Evolutionary conservation across 1,140 invertebrate genomes (phyloP).

Genomic region (Sitophilus oryzae): DNA sequence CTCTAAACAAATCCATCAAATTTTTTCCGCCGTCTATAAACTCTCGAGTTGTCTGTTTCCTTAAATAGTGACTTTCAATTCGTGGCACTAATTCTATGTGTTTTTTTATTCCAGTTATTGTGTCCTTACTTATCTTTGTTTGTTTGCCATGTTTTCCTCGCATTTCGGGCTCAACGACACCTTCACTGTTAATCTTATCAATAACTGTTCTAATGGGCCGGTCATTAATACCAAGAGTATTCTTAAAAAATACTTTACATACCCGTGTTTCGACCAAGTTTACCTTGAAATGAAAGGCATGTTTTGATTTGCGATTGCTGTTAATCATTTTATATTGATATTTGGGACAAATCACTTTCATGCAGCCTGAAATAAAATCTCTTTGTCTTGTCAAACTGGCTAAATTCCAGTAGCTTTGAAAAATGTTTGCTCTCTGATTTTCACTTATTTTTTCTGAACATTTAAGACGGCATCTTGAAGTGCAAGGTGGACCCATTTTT

Average conservation of each 20-base stretch:
- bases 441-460: conserved; percentile 3
- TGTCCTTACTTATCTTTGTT: conserved; percentile 21
- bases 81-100: conserved; percentile 35
- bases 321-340: conserved; percentile 7
- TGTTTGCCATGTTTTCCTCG: conserved; percentile 35
- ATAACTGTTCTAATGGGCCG: conserved; percentile 12
- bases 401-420: conserved; percentile 17
- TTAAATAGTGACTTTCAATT: conserved; percentile 30
- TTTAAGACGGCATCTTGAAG: conserved; percentile 5
- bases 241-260: conserved; percentile 16
- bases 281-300: conserved; percentile 11
- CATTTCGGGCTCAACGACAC: conserved; percentile 8
- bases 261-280: conserved; percentile 9
- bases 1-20: conserved; percentile 30
- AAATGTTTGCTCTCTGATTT: conserved; percentile 7
- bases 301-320: conserved; percentile 2
- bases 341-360: conserved; percentile 4
- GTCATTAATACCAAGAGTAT: conserved; percentile 15
- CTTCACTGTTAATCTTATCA: conserved; percentile 5
- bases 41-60: conserved; percentile 26
- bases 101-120: conserved; percentile 11
- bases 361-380: conserved; percentile 17
- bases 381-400: conserved; percentile 14
- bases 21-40: conserved; percentile 34
- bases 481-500: conserved; percentile 2